Percentiles rank a stretch among this genome's conserved stretches.
Conservation (phyloP, 2,113 vertebrate species). For the Dipodomys stephensi region DNA sequence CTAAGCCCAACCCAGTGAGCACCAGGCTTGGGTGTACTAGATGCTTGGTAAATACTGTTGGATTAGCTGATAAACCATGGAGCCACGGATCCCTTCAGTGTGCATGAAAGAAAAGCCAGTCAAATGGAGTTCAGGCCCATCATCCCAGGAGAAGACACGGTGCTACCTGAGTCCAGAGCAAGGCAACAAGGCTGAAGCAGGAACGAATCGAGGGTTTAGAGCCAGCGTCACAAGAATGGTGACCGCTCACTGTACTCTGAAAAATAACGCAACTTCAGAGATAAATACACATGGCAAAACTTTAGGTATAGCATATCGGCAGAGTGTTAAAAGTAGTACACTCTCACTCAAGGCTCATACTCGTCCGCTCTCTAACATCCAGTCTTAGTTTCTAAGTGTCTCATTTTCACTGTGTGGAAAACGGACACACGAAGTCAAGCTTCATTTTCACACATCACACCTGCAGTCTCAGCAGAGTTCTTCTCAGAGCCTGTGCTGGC, state of each 20-base stretch:
- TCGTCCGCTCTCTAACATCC: not conserved
- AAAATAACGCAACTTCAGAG: not conserved
- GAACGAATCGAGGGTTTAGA: slow-evolving; percentile 8
- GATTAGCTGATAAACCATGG: not conserved
- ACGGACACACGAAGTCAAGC: not conserved
- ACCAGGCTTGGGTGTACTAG: not conserved
- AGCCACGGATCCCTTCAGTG: not conserved
- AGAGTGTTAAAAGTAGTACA: not conserved
- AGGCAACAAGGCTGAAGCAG: not conserved
- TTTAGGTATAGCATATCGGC: not conserved
- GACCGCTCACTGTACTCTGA: not conserved
- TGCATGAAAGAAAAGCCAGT: not conserved
- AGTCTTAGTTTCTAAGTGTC: not conserved
- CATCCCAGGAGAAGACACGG: not conserved
- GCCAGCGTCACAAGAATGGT: not conserved
- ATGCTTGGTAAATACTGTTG: not conserved
- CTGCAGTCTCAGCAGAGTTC: slow-evolving; percentile 2
- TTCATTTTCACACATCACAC: not conserved
- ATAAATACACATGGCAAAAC: not conserved
- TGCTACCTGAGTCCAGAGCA: not conserved
- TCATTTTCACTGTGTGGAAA: not conserved
- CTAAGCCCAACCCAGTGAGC: not conserved
- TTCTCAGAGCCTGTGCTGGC: not conserved
- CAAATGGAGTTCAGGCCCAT: not conserved
- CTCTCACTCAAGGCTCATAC: not conserved